Evolutionary conservation across 1,140 invertebrate genomes (phyloP).

Genomic region (Charaxes varanes): DNA sequence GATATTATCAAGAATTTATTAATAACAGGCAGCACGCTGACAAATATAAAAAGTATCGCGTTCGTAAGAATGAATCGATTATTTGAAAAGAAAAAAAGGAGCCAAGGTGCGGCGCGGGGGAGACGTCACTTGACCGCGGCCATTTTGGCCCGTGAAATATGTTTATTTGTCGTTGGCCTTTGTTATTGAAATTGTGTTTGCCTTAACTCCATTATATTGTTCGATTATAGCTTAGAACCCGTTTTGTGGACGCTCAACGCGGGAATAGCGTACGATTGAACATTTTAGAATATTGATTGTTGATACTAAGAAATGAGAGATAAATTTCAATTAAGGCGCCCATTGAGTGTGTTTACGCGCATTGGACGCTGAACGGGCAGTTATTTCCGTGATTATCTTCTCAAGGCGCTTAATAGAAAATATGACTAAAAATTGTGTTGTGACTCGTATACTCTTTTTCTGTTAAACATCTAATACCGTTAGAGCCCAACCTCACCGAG

Average conservation of each 20-base stretch:
- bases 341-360: conserved; percentile 54
- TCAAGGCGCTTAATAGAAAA: conserved; percentile 34
- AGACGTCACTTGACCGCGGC: conserved; percentile 69
- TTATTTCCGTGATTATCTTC: conserved; percentile 64
- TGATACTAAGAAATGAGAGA: conserved; percentile 71
- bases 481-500: too few species aligned
- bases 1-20: conserved; percentile 17
- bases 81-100: conserved; percentile 53
- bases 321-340: conserved; percentile 72
- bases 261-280: conserved; percentile 64
- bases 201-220: conserved; percentile 72
- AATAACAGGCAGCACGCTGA: conserved; percentile 29
- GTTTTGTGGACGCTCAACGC: conserved; percentile 63
- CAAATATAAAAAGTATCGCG: conserved; percentile 49
- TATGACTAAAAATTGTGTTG: conserved; percentile 42
- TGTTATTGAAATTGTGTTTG: conserved; percentile 74
- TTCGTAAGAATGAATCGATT: conserved; percentile 65
- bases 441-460: conserved; percentile 43
- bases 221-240: conserved; percentile 67
- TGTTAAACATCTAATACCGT: too few species aligned
- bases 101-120: conserved; percentile 26
- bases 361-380: conserved; percentile 31
- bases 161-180: conserved; percentile 72
- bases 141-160: conserved; percentile 73
- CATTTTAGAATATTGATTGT: conserved; percentile 73